Conservation (phyloP, 2,113 vertebrate genomes). For the Thunnus maccoyii region DNA sequence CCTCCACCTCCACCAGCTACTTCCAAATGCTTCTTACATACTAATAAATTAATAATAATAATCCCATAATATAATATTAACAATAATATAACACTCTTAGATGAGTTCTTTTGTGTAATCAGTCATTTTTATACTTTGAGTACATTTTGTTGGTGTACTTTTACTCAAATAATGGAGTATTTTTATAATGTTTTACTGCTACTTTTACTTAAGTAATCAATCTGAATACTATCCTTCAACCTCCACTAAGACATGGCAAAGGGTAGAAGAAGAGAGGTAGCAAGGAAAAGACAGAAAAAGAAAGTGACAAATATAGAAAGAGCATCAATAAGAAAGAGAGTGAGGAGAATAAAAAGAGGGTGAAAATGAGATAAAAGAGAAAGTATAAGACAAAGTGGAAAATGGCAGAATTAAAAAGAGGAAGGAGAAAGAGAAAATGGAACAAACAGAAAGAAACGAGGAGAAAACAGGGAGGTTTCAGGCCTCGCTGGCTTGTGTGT, state of each 20-base stretch:
- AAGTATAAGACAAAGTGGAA: neutral
- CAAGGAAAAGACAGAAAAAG: neutral
- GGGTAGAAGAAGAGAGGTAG: neutral
- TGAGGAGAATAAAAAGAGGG: neutral
- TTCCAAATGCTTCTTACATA: too few species aligned
- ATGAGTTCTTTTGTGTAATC: neutral
- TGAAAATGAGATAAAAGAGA: neutral
- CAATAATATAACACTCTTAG: neutral
- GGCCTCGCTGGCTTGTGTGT: conserved; percentile 37
- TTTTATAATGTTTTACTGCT: neutral
- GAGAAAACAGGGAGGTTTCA: conserved; percentile 25
- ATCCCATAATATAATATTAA: neutral
- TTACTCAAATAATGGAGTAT: neutral
- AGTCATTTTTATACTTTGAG: neutral
- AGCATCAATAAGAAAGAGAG: neutral
- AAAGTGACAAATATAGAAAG: neutral
- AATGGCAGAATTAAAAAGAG: neutral
- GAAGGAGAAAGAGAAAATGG: conserved; percentile 4
- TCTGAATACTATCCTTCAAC: neutral
- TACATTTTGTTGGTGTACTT: neutral
- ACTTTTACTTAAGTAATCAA: neutral
- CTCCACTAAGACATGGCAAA: neutral
- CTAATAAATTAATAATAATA: neutral
- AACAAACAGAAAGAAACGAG: conserved; percentile 10
- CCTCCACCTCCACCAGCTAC: neutral